A percentile compares a stretch with the other conserved stretches of the same genome.
Evolutionary conservation across 1,140 invertebrate species (phyloP).

Genomic region (Nymphalis io): DNA sequence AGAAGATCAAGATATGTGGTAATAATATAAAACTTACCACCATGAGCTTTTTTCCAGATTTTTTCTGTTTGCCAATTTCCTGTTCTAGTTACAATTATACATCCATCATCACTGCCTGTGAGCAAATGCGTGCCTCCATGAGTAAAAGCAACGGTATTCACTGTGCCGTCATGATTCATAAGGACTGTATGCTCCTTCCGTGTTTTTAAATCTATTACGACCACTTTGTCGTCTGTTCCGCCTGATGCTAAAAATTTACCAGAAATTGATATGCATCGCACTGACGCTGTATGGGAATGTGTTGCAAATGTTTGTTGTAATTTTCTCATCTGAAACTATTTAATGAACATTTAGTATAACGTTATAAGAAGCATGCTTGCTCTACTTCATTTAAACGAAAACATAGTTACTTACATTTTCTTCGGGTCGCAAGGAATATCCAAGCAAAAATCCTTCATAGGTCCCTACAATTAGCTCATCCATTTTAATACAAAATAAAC

Average conservation of each 20-base stretch:
- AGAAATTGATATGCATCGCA: slow-evolving; percentile 87
- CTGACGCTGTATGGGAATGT: slow-evolving; percentile 90
- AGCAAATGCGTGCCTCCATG: slow-evolving; percentile 89
- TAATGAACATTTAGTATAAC: slow-evolving; percentile 9
- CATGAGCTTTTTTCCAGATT: slow-evolving; percentile 87
- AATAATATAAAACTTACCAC: slow-evolving; percentile 66
- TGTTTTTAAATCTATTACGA: slow-evolving; percentile 90
- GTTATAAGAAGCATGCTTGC: neutral
- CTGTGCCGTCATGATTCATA: slow-evolving; percentile 90
- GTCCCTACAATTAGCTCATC: slow-evolving; percentile 74
- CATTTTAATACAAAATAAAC: slow-evolving; percentile 42
- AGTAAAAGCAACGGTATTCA: slow-evolving; percentile 89
- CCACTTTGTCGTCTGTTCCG: slow-evolving; percentile 93
- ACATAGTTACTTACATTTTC: slow-evolving; percentile 51
- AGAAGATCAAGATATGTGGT: neutral
- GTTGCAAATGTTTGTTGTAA: slow-evolving; percentile 91
- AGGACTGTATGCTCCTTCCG: slow-evolving; percentile 89
- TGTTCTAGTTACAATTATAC: slow-evolving; percentile 89
- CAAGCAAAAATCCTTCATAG: slow-evolving; percentile 73
- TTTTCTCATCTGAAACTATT: slow-evolving; percentile 67
- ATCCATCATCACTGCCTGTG: slow-evolving; percentile 91
- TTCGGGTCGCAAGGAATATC: slow-evolving; percentile 64
- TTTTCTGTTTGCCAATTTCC: slow-evolving; percentile 93
- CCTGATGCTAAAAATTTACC: slow-evolving; percentile 91
- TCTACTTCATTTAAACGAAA: slow-evolving; percentile 2